These are phyloP conservation scores for Scolopax rusticola DNA, from an alignment of 2,797 vertebrate species.

Conservation along the genomic window DNA sequence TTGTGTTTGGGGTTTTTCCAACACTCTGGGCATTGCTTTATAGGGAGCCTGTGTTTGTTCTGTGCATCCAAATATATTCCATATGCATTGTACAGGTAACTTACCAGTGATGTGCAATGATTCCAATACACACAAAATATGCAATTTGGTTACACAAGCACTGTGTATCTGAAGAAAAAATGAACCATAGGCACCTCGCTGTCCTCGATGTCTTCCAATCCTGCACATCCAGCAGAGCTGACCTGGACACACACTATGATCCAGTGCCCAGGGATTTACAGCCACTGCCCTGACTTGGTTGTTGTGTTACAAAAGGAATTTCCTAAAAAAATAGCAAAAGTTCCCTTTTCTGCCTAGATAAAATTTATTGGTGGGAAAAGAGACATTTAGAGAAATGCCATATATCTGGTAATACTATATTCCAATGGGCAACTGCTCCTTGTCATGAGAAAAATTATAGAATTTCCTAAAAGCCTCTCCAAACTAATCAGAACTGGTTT, in stretches of 20 bases:
- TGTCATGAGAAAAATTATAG: not conserved
- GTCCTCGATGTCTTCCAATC: not conserved
- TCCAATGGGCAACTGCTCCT: not conserved
- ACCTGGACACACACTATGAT: rapidly evolving
- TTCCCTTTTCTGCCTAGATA: not conserved
- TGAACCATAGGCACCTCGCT: not conserved
- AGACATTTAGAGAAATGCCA: not conserved
- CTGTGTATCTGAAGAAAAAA: not conserved
- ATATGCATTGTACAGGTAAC: not conserved
- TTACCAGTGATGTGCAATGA: not conserved
- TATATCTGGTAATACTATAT: not conserved
- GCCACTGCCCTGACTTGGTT: not conserved
- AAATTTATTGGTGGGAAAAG: not conserved
- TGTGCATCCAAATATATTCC: not conserved
- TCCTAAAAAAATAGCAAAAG: not conserved
- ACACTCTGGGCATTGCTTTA: not conserved
- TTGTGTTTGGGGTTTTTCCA: not conserved
- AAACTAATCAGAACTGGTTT: not conserved
- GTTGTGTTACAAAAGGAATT: rapidly evolving
- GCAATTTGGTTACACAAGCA: not conserved
- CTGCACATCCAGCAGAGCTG: not conserved
- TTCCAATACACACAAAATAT: not conserved
- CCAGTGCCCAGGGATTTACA: not conserved
- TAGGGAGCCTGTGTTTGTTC: not conserved
- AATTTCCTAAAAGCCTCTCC: not conserved